phyloP scores from a whole-genome alignment of 2,113 vertebrate species.

The Austrofundulus limnaeus region DNA sequence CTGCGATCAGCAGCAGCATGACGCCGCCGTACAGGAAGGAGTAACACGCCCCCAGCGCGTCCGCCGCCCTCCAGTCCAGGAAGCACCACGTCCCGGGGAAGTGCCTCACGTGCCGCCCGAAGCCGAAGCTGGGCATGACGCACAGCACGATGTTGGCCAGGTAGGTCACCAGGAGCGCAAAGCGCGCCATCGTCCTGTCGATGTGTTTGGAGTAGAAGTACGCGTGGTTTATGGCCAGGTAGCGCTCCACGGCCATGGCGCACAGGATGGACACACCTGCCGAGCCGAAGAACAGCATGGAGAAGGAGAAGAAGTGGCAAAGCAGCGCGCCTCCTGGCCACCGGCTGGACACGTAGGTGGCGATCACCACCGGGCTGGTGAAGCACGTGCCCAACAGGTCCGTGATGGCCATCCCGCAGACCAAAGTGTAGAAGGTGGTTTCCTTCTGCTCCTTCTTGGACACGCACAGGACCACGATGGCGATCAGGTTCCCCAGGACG shows the following conservation, averaged over 20 bases:
- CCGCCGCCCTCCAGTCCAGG: conserved; percentile 78
- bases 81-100: conserved; percentile 83
- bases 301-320: conserved; percentile 84
- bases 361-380: conserved; percentile 84
- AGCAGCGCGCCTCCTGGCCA: conserved; percentile 80
- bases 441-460: conserved; percentile 83
- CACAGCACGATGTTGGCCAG: conserved; percentile 75
- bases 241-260: conserved; percentile 83
- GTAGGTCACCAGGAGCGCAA: conserved; percentile 74
- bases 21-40: conserved; percentile 80
- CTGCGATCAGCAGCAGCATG: conserved; percentile 77
- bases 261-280: conserved; percentile 83
- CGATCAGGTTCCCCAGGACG: conserved; percentile 81
- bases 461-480: conserved; percentile 79
- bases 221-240: conserved; percentile 82
- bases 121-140: conserved; percentile 81
- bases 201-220: conserved; percentile 82
- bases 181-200: conserved; percentile 74
- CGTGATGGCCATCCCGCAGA: conserved; percentile 83
- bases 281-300: conserved; percentile 84
- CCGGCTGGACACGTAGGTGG: conserved; percentile 74
- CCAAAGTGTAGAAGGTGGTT: conserved; percentile 83
- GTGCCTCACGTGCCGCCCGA: conserved; percentile 76
- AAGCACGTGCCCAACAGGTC: conserved; percentile 83
- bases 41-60: conserved; percentile 73